Evolutionary conservation across 2,113 vertebrate species (phyloP).

Genomic region (Anolis sagrei): DNA sequence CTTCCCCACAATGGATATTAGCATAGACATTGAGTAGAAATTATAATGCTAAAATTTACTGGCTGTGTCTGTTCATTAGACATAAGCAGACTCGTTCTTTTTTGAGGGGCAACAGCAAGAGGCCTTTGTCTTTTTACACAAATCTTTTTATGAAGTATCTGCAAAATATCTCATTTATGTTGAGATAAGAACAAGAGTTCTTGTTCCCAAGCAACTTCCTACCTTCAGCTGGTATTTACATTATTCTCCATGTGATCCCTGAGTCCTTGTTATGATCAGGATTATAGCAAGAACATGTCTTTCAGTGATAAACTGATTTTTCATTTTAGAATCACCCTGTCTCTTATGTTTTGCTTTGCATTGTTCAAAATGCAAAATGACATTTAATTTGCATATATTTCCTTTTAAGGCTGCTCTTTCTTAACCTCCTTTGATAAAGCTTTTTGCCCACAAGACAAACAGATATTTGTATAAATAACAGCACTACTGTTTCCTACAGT

Average conservation of each 20-base stretch:
- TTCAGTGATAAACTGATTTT: constrained; percentile 68
- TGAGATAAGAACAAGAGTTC: constrained; percentile 58
- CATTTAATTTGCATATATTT: constrained; percentile 41
- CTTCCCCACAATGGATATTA: background rate
- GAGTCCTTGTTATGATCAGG: constrained; percentile 59
- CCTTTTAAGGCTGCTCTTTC: constrained; percentile 38
- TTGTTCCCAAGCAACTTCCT: constrained; percentile 73
- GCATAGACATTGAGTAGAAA: constrained; percentile 1
- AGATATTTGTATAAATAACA: background rate
- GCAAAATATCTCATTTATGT: constrained; percentile 54
- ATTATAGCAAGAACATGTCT: constrained; percentile 52
- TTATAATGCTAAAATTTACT: background rate
- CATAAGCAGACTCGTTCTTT: background rate
- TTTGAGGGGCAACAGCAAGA: background rate
- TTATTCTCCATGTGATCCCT: constrained; percentile 61
- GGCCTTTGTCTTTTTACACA: constrained; percentile 32
- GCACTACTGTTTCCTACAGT: fast-evolving
- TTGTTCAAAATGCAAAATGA: constrained; percentile 20
- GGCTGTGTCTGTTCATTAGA: constrained; percentile 15
- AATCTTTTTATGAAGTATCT: constrained; percentile 45
- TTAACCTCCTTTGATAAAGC: constrained; percentile 6
- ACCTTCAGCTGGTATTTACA: constrained; percentile 55
- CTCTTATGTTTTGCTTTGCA: constrained; percentile 18
- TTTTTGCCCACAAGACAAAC: constrained; percentile 10
- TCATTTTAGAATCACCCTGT: constrained; percentile 32